phyloP scores from a whole-genome alignment of 2,888 invertebrate genomes.

The Drosophila neotestacea region DNA sequence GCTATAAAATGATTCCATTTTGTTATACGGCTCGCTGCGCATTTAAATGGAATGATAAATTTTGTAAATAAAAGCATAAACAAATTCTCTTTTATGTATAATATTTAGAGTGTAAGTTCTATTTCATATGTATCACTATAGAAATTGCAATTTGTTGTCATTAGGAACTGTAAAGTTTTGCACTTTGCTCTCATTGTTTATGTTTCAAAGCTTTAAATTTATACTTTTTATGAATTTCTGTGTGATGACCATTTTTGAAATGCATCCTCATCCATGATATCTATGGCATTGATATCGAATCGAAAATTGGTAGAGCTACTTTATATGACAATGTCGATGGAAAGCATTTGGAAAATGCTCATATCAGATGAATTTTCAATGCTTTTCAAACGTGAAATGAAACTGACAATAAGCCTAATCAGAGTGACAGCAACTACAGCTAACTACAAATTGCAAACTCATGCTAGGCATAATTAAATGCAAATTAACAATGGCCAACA shows the following conservation, averaged over 20 bases:
- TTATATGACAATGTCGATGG: slow-evolving; percentile 1
- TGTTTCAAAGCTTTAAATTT: background rate
- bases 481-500: slow-evolving; percentile 50
- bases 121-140: background rate
- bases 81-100: background rate
- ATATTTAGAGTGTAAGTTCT: background rate
- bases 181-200: background rate
- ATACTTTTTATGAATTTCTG: background rate
- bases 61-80: background rate
- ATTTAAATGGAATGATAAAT: slow-evolving; percentile 4
- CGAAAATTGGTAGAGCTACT: background rate
- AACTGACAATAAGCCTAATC: slow-evolving; percentile 89
- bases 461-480: slow-evolving; percentile 57
- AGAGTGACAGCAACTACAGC: slow-evolving; percentile 89
- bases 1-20: slow-evolving; percentile 22
- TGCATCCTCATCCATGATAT: background rate
- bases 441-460: slow-evolving; percentile 88
- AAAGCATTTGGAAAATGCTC: slow-evolving; percentile 28
- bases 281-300: background rate
- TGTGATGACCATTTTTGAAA: background rate
- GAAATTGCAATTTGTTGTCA: background rate
- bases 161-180: background rate
- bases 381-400: slow-evolving; percentile 88
- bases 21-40: background rate
- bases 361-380: slow-evolving; percentile 89